Base-by-base conservation (phyloP, 1,140 invertebrate species). In the Brachionus paranguensis region DNA sequence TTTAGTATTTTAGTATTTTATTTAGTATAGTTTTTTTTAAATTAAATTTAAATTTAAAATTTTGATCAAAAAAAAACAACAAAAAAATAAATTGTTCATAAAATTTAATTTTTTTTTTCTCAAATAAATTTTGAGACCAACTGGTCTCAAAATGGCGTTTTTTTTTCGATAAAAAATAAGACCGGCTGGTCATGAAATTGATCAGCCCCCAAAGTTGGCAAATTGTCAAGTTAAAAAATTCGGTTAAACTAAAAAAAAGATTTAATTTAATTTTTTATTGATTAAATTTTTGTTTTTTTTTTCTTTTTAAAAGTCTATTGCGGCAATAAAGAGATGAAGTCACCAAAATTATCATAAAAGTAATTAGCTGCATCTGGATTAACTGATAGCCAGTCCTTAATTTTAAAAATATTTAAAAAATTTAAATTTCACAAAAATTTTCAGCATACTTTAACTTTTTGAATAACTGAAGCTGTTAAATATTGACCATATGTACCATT, bases 401-500 rank as follows among this genome's bases (percentile, higher is more conserved):
- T n/a, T n/a, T 1, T 0, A 1, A 53, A 6, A n/a, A n/a, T 50
- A 24, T 24, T 53, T 53, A 0, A 0, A n/a, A 50, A 50, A 50
- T 50, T 50, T 50, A 5, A 50, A 14, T 50, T 5, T 11, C 5
- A 53, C 17, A 17, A n/a, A 14, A 53, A n/a, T 29, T 29, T 65
- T 8, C 6, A 64, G 3, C 17, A 17, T 68, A 33, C 65, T 68
- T 68, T 68, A 41, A 68, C 65, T 68, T 68, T 68, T 68, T 68
- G 65, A 33, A 68, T 33, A 29, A 17, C 33, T 68, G 65, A 29
- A 33, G 65, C 27, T 14, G 65, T 68, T 33, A 68, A 33, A 68
- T 68, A 68, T 68, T 68, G 65, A 14, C 65, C 65, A 68, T 68
- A 68, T 24, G 65, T 68, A 68, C 65, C 65, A 68, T 68, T 68